Evolutionary conservation across 2,888 invertebrate species (phyloP), one percentile per base, ranked within the genome.

Genomic region (Sarcophaga carnaria): DNA sequence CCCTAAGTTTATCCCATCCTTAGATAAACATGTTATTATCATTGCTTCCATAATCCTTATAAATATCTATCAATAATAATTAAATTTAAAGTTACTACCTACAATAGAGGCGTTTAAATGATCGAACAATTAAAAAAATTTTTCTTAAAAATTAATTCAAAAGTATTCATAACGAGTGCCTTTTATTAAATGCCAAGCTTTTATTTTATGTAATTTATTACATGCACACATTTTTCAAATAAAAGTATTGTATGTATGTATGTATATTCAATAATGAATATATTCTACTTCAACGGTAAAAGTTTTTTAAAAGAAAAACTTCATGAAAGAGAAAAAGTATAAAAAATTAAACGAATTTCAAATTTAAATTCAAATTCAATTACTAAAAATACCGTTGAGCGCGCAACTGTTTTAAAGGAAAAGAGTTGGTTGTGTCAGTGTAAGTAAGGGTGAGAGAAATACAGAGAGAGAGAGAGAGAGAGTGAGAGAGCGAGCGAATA

Each of bases 321-420:
- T 62, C 49, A 1, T 17, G 70, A 54, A 62, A 49, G 63, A 71
- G 64, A 25, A 60, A 11, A 49, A 82, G 8, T 71, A 37, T 22
- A 20, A 17, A 12, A 71, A 71, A 64, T 71, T 54, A 72, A 54
- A 59, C 64, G 10, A 60, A 64, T 71, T 78, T 62, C n/a, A 72
- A 71, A 64, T 60, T 64, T 54, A 59, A 69, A 72, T 60, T 72
- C 74, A 70, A 79, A 80, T 84, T 84, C 84, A 80, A 80, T 85
- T 80, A 85, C 60, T 47, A 66, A 75, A 70, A 74, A 80, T 64
- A 59, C 11, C 59, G 45, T 64, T 22, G 11, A 59, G 54, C 59
- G 27, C 20, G 27, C 14, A 37, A 45, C 59, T 72, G 6, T 47
- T 8, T 47, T 1, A n/a, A 5, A 4, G 22, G 54, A 22, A 49